Conservation (phyloP, 1,140 invertebrate species). For the Drosophila equinoxialis region DNA sequence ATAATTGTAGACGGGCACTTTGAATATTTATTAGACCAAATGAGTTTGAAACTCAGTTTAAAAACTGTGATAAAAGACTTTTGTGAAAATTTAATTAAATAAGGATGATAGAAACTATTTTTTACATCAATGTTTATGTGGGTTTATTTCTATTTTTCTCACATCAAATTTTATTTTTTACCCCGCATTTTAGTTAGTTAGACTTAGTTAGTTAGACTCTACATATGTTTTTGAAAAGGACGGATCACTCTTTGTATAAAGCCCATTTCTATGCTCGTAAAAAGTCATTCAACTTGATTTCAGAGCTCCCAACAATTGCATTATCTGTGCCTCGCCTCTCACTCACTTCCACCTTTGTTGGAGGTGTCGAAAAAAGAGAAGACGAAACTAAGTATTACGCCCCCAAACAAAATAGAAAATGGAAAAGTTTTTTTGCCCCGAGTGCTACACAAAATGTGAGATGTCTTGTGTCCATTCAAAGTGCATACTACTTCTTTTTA, state of each 20-base stretch:
- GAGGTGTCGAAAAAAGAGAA: background rate
- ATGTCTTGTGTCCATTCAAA: constrained; percentile 19
- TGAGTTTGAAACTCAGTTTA: too few relatives aligned
- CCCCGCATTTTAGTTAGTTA: too few relatives aligned
- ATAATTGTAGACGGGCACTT: too few relatives aligned
- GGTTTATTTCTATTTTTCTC: too few relatives aligned
- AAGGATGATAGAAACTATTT: too few relatives aligned
- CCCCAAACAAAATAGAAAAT: background rate
- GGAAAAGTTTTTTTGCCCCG: background rate
- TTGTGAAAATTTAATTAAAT: too few relatives aligned
- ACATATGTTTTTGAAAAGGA: background rate
- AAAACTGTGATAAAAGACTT: too few relatives aligned
- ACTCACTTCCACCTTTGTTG: background rate
- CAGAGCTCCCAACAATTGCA: background rate
- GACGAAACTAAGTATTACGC: background rate
- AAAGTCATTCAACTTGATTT: constrained; percentile 5
- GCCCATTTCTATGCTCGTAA: background rate
- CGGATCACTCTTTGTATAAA: background rate
- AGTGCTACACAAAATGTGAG: constrained; percentile 1
- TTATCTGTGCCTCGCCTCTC: background rate
- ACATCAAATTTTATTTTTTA: too few relatives aligned
- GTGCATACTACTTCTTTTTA: background rate
- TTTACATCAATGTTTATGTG: too few relatives aligned
- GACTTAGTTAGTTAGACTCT: too few relatives aligned
- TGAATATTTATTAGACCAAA: too few relatives aligned